These are phyloP conservation scores for Oscheius sp. DNA, from an alignment of 2,888 invertebrate genomes.

Conservation along the genomic window DNA sequence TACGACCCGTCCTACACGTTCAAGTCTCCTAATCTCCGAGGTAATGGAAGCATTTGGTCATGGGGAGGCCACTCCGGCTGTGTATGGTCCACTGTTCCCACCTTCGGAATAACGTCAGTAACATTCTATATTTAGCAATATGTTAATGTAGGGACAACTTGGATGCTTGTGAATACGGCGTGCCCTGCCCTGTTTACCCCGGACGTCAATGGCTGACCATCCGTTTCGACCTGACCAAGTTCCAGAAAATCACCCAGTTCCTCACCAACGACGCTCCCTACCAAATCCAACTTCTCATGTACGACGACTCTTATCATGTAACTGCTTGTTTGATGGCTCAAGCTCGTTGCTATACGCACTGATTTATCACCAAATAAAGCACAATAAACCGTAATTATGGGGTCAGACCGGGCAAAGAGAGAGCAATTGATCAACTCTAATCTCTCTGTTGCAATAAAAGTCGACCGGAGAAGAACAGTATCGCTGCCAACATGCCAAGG, in stretches of 20 bases:
- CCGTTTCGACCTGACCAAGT: constrained; percentile 47
- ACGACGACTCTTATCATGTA: constrained; percentile 41
- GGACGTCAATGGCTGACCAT: constrained; percentile 48
- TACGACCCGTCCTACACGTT: constrained; percentile 47
- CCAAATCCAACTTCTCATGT: constrained; percentile 44
- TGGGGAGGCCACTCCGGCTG: constrained; percentile 58
- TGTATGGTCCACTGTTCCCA: constrained; percentile 58
- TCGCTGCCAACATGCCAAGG: constrained; percentile 27
- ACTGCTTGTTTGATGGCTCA: constrained; percentile 47
- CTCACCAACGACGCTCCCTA: constrained; percentile 53
- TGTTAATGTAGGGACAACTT: constrained; percentile 37
- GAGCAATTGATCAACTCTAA: background rate
- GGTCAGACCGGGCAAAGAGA: no score
- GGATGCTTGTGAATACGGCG: constrained; percentile 50
- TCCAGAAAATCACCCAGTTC: constrained; percentile 46
- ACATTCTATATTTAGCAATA: background rate
- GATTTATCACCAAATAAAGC: background rate
- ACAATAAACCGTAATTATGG: background rate
- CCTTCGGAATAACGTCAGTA: constrained; percentile 54
- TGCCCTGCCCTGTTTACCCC: constrained; percentile 48
- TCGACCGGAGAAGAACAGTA: constrained; percentile 38
- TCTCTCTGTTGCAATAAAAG: constrained; percentile 32
- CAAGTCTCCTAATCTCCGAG: constrained; percentile 45
- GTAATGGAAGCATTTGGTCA: constrained; percentile 58
- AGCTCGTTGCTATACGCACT: constrained; percentile 35